Conservation (phyloP, 2,888 invertebrate species). For the Amphipoea oculea region DNA sequence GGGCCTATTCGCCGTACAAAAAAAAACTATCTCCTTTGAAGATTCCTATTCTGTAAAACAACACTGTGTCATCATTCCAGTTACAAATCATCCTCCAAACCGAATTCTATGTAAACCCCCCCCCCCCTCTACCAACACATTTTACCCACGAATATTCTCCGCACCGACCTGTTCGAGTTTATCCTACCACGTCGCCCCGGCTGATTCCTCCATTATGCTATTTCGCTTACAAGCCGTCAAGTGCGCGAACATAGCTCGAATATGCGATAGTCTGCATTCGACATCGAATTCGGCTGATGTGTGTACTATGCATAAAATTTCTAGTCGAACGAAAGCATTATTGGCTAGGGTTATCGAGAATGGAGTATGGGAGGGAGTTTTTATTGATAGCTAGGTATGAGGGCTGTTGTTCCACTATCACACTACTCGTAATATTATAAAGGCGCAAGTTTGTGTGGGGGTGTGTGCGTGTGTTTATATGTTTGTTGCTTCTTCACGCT, state of each 20-base stretch:
- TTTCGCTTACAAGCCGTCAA: slow-evolving; percentile 70
- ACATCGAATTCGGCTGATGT: slow-evolving; percentile 60
- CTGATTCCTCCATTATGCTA: slow-evolving; percentile 64
- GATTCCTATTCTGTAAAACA: not conserved
- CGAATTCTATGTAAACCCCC: not conserved
- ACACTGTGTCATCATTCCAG: no score
- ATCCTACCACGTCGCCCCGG: slow-evolving; percentile 28
- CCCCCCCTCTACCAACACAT: slow-evolving; percentile 5
- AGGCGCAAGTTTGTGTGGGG: no score
- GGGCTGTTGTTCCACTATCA: not conserved
- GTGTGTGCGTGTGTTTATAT: no score
- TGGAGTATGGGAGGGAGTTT: not conserved
- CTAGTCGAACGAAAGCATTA: slow-evolving; percentile 48
- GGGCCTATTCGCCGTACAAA: no score
- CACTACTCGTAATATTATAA: no score
- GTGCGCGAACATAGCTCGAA: slow-evolving; percentile 55
- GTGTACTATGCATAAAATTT: slow-evolving; percentile 65
- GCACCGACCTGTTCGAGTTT: slow-evolving; percentile 20
- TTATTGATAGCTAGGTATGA: not conserved
- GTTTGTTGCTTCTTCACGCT: no score
- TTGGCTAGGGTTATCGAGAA: slow-evolving; percentile 39
- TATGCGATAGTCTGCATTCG: slow-evolving; percentile 55
- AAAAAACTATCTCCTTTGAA: no score
- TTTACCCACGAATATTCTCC: slow-evolving; percentile 23
- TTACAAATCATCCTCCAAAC: not conserved